Evolutionary conservation across 2,113 vertebrate species (phyloP).

Genomic region (Oncorhynchus kisutch): DNA sequence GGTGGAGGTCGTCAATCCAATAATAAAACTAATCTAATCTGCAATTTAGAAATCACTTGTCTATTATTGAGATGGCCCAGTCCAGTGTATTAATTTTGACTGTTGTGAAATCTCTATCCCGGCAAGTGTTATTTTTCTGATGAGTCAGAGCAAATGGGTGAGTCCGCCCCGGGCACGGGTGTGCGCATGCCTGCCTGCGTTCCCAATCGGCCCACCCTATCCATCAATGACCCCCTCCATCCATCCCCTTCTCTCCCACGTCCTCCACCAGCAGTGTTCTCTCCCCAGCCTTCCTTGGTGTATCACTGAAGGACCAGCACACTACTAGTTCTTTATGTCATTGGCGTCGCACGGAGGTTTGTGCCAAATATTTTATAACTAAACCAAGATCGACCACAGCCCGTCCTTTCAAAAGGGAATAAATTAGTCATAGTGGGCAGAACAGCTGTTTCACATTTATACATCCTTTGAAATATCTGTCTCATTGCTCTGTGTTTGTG

Average conservation of each 20-base stretch:
- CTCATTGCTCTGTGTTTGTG: no score
- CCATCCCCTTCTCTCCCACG: background rate
- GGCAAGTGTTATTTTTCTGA: background rate
- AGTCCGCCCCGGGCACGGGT: background rate
- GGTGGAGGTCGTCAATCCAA: background rate
- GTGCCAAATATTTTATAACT: background rate
- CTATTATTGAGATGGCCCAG: no score
- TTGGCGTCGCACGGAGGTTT: background rate
- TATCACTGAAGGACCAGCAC: slow-evolving; percentile 2
- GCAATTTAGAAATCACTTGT: background rate
- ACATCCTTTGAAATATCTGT: no score
- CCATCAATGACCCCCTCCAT: slow-evolving; percentile 13
- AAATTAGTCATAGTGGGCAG: no score
- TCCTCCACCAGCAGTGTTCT: background rate
- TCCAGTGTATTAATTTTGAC: background rate
- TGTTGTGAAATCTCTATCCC: background rate
- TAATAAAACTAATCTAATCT: background rate
- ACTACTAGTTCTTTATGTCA: slow-evolving; percentile 18
- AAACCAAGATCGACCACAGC: no score
- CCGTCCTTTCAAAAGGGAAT: no score
- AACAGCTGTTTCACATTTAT: no score
- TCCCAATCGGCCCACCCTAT: background rate
- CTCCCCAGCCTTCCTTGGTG: background rate
- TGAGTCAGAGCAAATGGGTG: slow-evolving; percentile 2
- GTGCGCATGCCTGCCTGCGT: background rate